Evolutionary conservation across 2,888 invertebrate genomes (phyloP), one percentile per base, ranked within the genome.

Genomic region (Athalia circularis): DNA sequence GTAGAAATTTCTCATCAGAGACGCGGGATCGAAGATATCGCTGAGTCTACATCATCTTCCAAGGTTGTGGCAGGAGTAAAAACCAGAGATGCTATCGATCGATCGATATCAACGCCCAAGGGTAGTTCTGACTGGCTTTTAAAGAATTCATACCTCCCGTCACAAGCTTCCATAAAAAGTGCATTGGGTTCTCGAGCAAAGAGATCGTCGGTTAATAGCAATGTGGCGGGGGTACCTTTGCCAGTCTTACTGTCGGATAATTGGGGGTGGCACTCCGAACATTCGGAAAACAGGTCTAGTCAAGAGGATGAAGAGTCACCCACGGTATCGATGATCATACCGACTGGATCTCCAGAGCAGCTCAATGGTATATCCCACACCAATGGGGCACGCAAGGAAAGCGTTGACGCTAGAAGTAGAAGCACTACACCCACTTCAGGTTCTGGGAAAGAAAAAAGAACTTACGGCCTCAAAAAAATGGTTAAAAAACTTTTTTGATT

Each of bases 401-500:
- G 88, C 79, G 86, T 89, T 74, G 86, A 89, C 54, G 87, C 87
- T 11, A 85, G 87, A 64, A 84, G 85, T 45, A 80, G 84, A 75
- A 83, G 85, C 52, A 84, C 84, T 5, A 88, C 86, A 7, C 83
- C 85, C 3, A 84, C 84, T 0, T 79, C 83, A 4, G 82, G 85
- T 52, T 81, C 87, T 11, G 92, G 91, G 80, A 94, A 94, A 85
- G 91, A 91, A 82, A 93, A 93, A 86, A 95, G 94, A 89, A 92
- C 91, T 85, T 94, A 94, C 87, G 93, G 94, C 86, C 92, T 96
- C 83, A 95, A 94, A 89, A 95, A 94, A 90, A 94, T 96, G 88
- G 93, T 96, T 87, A 95, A 94, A 85, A 96, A 95, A 92, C 94
- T 96, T 88, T 96, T 96, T 92, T 95, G 92, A 93, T 88, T 87